Evolutionary conservation across 2,888 invertebrate genomes (phyloP).

Genomic region (Lymantria dispar): DNA sequence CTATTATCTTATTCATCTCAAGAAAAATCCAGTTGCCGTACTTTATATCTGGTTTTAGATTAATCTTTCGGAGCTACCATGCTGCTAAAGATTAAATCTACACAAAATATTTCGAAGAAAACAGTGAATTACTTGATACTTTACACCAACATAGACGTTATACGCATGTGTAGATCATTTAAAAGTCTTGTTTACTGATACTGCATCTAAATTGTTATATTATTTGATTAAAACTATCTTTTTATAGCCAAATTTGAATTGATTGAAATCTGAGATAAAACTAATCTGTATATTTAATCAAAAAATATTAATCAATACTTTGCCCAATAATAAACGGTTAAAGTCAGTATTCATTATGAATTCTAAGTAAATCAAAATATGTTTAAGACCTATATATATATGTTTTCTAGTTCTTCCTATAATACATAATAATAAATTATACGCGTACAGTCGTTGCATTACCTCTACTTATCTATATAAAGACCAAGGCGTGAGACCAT

Average conservation of each 20-base stretch:
- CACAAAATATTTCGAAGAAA: conserved; percentile 30
- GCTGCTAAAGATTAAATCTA: conserved; percentile 38
- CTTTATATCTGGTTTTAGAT: conserved; percentile 56
- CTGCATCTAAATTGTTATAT: background rate
- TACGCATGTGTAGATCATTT: background rate
- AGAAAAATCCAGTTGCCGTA: conserved; percentile 26
- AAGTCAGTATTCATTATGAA: too few relatives aligned
- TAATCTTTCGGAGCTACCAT: conserved; percentile 37
- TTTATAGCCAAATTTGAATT: background rate
- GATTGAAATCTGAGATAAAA: too few relatives aligned
- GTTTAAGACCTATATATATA: too few relatives aligned
- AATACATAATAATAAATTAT: too few relatives aligned
- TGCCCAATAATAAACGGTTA: too few relatives aligned
- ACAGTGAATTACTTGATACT: conserved; percentile 22
- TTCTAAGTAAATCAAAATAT: too few relatives aligned
- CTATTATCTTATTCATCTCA: conserved; percentile 28
- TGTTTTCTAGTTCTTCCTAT: too few relatives aligned
- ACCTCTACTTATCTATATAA: too few relatives aligned
- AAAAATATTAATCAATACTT: too few relatives aligned
- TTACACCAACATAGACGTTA: conserved; percentile 6
- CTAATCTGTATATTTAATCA: too few relatives aligned
- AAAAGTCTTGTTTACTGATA: conserved; percentile 1
- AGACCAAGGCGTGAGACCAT: too few relatives aligned
- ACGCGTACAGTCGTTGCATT: too few relatives aligned
- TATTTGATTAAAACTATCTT: background rate